phyloP scores from a whole-genome alignment of 2,797 vertebrate genomes.

The Pogonophryne albipinna region DNA sequence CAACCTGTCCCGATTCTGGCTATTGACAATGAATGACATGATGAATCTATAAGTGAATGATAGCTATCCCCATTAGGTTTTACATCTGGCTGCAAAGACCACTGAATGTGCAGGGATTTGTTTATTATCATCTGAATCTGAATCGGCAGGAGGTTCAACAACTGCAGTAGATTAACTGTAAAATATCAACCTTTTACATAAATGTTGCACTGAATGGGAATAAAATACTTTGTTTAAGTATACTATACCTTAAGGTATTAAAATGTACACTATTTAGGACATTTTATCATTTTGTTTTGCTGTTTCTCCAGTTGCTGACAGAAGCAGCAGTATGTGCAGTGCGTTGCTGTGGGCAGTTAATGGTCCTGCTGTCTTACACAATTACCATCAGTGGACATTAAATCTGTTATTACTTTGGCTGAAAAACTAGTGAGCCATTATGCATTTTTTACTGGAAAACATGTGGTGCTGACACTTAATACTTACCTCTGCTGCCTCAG shows the following conservation, averaged over 20 bases:
- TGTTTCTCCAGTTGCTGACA: not conserved
- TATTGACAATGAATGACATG: not conserved
- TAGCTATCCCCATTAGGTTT: not conserved
- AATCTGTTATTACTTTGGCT: conserved; percentile 12
- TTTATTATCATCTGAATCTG: not conserved
- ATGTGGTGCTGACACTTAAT: conserved; percentile 66
- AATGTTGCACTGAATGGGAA: not conserved
- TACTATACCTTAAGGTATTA: not conserved
- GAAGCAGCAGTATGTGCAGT: not conserved
- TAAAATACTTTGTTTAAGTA: not conserved
- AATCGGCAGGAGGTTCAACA: not conserved
- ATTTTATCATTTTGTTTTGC: not conserved
- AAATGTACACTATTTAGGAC: not conserved
- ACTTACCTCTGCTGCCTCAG: conserved; percentile 80
- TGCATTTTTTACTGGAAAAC: conserved; percentile 47
- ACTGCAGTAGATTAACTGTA: not conserved
- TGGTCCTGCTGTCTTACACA: not conserved
- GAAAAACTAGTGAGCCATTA: conserved; percentile 13
- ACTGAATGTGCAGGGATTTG: not conserved
- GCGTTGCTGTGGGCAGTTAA: conserved; percentile 12
- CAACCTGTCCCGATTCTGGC: not conserved
- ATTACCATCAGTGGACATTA: conserved; percentile 8
- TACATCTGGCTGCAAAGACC: not conserved
- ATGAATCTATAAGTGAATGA: not conserved
- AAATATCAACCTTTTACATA: not conserved